phyloP scores from a whole-genome alignment of 2,888 invertebrate species.

The Stegophylla sp. region DNA sequence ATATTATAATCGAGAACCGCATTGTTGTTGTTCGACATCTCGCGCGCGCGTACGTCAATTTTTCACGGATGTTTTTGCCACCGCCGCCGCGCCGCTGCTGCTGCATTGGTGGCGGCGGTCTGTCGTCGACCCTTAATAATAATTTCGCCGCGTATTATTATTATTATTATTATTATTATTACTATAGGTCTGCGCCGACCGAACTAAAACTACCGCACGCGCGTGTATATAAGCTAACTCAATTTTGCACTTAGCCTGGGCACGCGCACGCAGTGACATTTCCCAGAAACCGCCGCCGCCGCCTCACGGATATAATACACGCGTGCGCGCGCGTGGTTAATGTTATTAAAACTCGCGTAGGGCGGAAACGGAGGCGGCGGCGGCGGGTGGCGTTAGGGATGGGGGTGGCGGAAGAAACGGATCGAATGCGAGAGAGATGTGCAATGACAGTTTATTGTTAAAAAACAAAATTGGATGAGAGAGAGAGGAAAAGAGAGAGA shows the following conservation, averaged over 20 bases:
- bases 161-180: too few relatives aligned
- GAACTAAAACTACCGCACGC: conserved; percentile 17
- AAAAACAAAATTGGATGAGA: too few relatives aligned
- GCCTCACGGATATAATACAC: conserved; percentile 25
- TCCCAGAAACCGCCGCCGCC: conserved; percentile 47
- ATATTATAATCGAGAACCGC: neutral
- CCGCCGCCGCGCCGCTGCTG: neutral
- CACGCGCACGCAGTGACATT: conserved; percentile 45
- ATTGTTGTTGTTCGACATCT: too few relatives aligned
- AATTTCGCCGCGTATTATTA: conserved; percentile 22
- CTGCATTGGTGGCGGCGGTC: too few relatives aligned
- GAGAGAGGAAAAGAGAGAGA: too few relatives aligned
- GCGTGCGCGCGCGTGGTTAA: conserved; percentile 41
- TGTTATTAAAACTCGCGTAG: conserved; percentile 49
- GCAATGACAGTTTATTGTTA: neutral
- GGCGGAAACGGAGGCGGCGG: conserved; percentile 13
- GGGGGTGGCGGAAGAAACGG: neutral
- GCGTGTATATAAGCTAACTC: conserved; percentile 31
- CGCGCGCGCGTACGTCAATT: conserved; percentile 20
- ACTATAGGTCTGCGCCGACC: conserved; percentile 14
- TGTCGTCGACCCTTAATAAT: conserved; percentile 36
- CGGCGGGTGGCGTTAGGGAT: neutral
- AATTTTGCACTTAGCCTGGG: conserved; percentile 57
- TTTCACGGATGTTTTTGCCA: conserved; percentile 52
- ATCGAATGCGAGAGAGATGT: conserved; percentile 1